Evolutionary conservation across 2,888 invertebrate genomes (phyloP), one percentile per base, ranked within the genome.

Genomic region (Phortica magna): DNA sequence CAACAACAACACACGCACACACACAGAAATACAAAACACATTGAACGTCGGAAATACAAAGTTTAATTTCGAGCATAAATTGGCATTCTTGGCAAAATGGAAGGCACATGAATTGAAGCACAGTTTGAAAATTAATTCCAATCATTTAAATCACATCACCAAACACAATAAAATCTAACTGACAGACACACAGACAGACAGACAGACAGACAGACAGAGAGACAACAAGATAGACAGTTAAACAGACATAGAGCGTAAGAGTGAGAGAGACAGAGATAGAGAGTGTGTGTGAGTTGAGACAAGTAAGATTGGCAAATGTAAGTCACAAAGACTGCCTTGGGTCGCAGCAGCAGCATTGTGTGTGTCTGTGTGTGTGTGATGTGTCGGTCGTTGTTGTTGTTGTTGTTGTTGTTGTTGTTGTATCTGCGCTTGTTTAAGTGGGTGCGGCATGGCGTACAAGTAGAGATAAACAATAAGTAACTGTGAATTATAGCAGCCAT

Each of bases 381-480:
- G 55, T n/a, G 14, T 3, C 31, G 14, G n/a, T 41, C 43, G 59
- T 10, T 76, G 75, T 81, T 78, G 57, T 57, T 81, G 76, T 57
- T 75, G 79, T 48, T 76, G 82, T 76, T 82, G 82, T 39, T 79
- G 77, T 67, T 3, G 10, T 43, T 42, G 12, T 9, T 41, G 65
- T 65, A 41, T 65, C 39, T 65, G 65, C 12, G 7, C 7, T 65
- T 9, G 59, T 65, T 48, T 48, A 5, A 48, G 48, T 48, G 48
- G 48, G 48, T 48, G 48, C 14, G 48, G 48, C 10, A 14, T 48
- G 48, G 65, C 39, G 22, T 22, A 74, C 80, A 86, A 88, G 84
- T 88, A 74, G 72, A 87, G 89, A 89, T 88, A 89, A 89, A 88
- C 88, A 89, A 89, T 89, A 89, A 89, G 88, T 89, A 88, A 84